Conservation (phyloP, 2,113 vertebrate genomes). For the Maccullochella peelii region DNA sequence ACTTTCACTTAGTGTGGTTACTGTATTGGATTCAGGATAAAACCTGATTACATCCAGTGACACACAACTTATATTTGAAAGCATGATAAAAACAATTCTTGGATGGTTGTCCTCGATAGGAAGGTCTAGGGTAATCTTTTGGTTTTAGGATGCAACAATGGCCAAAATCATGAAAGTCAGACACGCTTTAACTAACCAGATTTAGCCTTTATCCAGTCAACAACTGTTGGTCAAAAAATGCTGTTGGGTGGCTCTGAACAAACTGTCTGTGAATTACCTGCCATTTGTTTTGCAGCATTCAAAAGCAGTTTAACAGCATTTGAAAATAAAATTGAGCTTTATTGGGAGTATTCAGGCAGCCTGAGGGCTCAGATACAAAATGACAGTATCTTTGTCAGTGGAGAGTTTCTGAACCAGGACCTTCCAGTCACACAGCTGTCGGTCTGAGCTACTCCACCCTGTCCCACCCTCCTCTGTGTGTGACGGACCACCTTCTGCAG, state of each 20-base stretch:
- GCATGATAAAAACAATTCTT: too few species aligned
- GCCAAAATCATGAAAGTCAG: background rate
- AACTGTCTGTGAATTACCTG: background rate
- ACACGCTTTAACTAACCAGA: background rate
- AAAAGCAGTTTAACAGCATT: background rate
- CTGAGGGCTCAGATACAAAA: background rate
- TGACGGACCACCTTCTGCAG: background rate
- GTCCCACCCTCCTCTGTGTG: background rate
- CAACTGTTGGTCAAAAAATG: too few species aligned
- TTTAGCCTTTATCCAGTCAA: background rate
- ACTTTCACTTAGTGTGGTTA: background rate
- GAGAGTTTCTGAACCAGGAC: background rate
- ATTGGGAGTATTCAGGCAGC: background rate
- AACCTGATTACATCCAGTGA: background rate
- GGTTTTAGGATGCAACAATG: background rate
- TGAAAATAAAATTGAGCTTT: too few species aligned
- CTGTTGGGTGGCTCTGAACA: background rate
- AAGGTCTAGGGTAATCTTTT: too few species aligned
- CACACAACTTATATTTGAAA: background rate
- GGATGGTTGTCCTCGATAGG: too few species aligned
- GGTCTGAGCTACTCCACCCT: background rate
- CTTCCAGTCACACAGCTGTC: slow-evolving; percentile 18
- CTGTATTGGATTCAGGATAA: background rate
- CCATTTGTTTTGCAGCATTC: background rate
- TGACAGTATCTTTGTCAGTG: background rate